Percentiles rank a stretch among this genome's conserved stretches.
Conservation (phyloP, 2,797 vertebrate species). For the Cirrhinus molitorella region DNA sequence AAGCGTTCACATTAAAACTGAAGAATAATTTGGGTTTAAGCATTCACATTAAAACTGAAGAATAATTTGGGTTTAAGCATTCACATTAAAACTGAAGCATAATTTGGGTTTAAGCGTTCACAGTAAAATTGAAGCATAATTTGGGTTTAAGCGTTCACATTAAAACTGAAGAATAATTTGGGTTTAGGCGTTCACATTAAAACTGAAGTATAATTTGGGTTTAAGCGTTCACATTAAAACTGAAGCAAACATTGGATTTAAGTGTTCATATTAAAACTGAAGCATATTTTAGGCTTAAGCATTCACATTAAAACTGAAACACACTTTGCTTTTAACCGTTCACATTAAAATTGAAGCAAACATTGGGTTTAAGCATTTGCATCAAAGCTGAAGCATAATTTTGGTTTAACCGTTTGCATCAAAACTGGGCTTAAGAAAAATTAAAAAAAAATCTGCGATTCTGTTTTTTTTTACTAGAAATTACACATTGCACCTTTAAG, state of each 20-base stretch:
- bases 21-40: not conserved
- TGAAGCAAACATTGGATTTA: not conserved
- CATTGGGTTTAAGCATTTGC: not conserved
- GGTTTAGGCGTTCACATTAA: not conserved
- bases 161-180: not conserved
- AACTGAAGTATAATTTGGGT: no score
- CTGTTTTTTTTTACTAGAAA: slow-evolving; percentile 3
- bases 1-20: not conserved
- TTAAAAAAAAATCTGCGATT: no score
- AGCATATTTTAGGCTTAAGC: not conserved
- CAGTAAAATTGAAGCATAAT: not conserved
- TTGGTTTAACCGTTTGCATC: not conserved
- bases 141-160: not conserved
- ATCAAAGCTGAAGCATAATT: not conserved
- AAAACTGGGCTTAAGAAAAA: not conserved
- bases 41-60: not conserved
- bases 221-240: not conserved
- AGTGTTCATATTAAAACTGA: not conserved
- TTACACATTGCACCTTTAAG: not conserved
- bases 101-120: not conserved
- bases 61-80: not conserved
- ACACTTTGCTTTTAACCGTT: not conserved
- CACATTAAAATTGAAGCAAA: not conserved
- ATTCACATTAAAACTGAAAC: not conserved
- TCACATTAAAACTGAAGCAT: not conserved